phyloP scores from a whole-genome alignment of 1,140 invertebrate species.

The Uloborus diversus region DNA sequence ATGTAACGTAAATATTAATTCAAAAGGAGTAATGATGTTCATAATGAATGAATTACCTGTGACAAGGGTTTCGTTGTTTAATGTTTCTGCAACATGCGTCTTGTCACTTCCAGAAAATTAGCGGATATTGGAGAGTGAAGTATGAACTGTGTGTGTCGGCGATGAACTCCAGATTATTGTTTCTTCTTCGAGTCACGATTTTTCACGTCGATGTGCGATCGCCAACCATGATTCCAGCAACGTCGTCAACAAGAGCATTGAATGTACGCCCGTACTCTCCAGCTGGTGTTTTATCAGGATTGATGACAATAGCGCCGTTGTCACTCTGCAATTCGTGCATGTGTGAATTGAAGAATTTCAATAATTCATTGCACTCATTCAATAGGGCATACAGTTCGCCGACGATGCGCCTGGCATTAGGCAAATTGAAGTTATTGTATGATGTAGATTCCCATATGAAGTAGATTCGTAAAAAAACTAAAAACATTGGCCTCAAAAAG shows the following conservation, averaged over 20 bases:
- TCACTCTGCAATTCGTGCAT: conserved; percentile 29
- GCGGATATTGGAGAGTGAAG: conserved; percentile 31
- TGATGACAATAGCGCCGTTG: not conserved
- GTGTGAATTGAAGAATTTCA: not conserved
- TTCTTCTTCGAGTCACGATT: conserved; percentile 63
- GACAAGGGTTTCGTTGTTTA: too few relatives aligned
- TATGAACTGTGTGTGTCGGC: conserved; percentile 56
- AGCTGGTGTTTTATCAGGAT: conserved; percentile 61
- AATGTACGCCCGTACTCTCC: conserved; percentile 63
- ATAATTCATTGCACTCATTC: conserved; percentile 7
- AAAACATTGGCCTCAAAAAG: too few relatives aligned
- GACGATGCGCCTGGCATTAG: conserved; percentile 4
- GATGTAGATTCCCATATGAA: too few relatives aligned
- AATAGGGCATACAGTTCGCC: not conserved
- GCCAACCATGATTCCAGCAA: conserved; percentile 65
- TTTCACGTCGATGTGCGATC: conserved; percentile 64
- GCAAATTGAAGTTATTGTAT: not conserved
- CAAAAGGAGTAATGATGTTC: too few relatives aligned
- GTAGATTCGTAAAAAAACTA: too few relatives aligned
- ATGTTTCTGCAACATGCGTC: too few relatives aligned
- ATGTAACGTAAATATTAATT: too few relatives aligned
- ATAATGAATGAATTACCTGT: too few relatives aligned
- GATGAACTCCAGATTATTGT: conserved; percentile 47
- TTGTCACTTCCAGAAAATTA: too few relatives aligned
- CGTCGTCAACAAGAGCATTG: conserved; percentile 65